phyloP scores from a whole-genome alignment of 2,797 vertebrate genomes.

The Lithobates pipiens region DNA sequence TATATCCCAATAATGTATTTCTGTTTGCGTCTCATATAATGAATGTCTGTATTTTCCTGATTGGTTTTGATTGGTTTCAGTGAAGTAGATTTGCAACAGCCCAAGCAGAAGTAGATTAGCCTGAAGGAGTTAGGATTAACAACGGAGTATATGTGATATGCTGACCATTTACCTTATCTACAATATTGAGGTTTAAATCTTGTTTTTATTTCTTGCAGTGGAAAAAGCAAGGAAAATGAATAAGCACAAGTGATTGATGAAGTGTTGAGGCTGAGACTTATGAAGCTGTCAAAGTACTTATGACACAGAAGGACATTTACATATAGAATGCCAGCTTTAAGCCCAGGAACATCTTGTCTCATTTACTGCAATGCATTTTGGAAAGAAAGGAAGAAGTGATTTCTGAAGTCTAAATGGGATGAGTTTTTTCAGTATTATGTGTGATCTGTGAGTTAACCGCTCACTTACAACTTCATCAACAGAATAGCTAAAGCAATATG shows the following conservation, averaged over 20 bases:
- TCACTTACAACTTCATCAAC: background rate
- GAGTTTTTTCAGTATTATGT: background rate
- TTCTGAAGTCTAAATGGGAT: slow-evolving; percentile 8
- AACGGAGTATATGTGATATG: slow-evolving; percentile 33
- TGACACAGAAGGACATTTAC: slow-evolving; percentile 57
- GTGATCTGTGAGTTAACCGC: background rate
- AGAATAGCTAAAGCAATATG: background rate
- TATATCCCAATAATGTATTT: no score
- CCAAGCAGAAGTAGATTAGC: slow-evolving; percentile 30
- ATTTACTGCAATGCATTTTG: slow-evolving; percentile 39
- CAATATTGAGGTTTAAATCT: slow-evolving; percentile 39
- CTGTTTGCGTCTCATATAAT: no score
- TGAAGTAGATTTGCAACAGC: slow-evolving; percentile 2
- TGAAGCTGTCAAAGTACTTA: slow-evolving; percentile 57
- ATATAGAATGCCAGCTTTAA: slow-evolving; percentile 60
- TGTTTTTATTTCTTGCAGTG: slow-evolving; percentile 30
- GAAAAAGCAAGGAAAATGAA: slow-evolving; percentile 33
- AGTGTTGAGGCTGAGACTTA: slow-evolving; percentile 27
- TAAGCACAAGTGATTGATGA: slow-evolving; percentile 47
- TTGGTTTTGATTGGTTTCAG: slow-evolving; percentile 9
- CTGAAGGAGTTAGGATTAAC: slow-evolving; percentile 34
- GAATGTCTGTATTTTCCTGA: background rate
- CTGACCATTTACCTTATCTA: slow-evolving; percentile 43
- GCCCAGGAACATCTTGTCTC: slow-evolving; percentile 51
- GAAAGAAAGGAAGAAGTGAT: slow-evolving; percentile 35